phyloP scores from a whole-genome alignment of 2,797 vertebrate genomes.

The Hippocampus kuda region DNA sequence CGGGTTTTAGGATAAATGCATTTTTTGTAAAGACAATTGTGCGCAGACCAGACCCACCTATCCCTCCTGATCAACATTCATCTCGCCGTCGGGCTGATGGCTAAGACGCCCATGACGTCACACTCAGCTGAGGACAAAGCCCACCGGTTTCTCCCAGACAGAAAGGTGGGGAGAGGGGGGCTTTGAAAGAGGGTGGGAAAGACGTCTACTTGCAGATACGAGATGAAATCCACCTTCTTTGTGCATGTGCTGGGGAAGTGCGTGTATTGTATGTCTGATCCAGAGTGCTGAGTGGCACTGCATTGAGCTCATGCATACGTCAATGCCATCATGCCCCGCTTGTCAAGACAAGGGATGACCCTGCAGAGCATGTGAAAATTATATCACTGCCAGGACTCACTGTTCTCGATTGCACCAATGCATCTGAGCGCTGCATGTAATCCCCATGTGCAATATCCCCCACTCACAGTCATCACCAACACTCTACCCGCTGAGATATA shows the following conservation, averaged over 20 bases:
- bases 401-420: constrained; percentile 4
- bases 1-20: neutral
- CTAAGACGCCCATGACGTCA: constrained; percentile 57
- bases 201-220: constrained; percentile 5
- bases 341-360: constrained; percentile 38
- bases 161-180: constrained; percentile 43
- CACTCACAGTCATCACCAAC: neutral
- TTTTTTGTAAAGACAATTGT: neutral
- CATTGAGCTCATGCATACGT: neutral
- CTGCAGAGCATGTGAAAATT: constrained; percentile 17
- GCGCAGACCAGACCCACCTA: constrained; percentile 21
- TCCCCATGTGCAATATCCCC: constrained; percentile 2
- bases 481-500: neutral
- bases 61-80: constrained; percentile 33
- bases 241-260: constrained; percentile 2
- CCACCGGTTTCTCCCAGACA: constrained; percentile 59
- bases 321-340: constrained; percentile 16
- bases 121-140: constrained; percentile 67
- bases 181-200: constrained; percentile 15
- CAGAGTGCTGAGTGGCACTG: neutral
- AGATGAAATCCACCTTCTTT: constrained; percentile 7
- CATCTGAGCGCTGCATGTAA: constrained; percentile 2
- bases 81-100: constrained; percentile 47
- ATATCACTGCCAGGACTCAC: constrained; percentile 17
- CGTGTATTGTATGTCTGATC: neutral